Evolutionary conservation across 2,113 vertebrate genomes (phyloP), one percentile per base, ranked within the genome.

Genomic region (Symphodus melops): DNA sequence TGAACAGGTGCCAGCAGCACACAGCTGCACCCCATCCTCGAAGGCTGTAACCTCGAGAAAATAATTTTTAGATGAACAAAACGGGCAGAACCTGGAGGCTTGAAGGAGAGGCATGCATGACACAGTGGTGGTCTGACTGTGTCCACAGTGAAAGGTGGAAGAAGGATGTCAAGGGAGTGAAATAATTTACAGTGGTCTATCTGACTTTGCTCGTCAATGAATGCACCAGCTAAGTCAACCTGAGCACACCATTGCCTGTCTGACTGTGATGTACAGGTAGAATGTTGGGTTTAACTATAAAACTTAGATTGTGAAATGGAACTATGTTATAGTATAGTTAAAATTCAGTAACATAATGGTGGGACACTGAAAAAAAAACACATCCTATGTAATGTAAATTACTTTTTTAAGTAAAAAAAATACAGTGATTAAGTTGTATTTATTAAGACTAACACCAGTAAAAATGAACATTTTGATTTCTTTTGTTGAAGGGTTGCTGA

Each of bases 11-110:
- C 36, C 56, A 68, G 37, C 51, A 66, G 33, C 9, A 3, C 37
- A 42, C 33, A 58, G 61, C 76, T 76, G 57, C 62, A 79, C 39
- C 70, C 52, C 42, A 79, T 70, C 71, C 68, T 70, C 23, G 52
- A 71, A 70, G 56, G 75, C 62, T 73, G 21, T 60, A 79, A 76
- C 82, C 68, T 79, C 52, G 8, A 62, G 56, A 49, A 58, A 60
- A 42, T n/a, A 42, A 61, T 49, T 39, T 12, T 48, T 3, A 67
- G 19, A 53, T 51, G 14, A 83, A 77, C 20, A 57, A 56, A 66
- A 19, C 46, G 19, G 23, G 19, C 55, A 74, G 64, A 67, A 49
- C 57, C 37, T 59, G 19, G 48, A 51, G 48, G 56, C 20, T 11
- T 44, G 10, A 68, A 48, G 39, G 19, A 61, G 37, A 16, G 61